A percentile compares a stretch with the other conserved stretches of the same genome.
Conservation (phyloP, 2,888 invertebrate species). For the Agelastica alni region DNA sequence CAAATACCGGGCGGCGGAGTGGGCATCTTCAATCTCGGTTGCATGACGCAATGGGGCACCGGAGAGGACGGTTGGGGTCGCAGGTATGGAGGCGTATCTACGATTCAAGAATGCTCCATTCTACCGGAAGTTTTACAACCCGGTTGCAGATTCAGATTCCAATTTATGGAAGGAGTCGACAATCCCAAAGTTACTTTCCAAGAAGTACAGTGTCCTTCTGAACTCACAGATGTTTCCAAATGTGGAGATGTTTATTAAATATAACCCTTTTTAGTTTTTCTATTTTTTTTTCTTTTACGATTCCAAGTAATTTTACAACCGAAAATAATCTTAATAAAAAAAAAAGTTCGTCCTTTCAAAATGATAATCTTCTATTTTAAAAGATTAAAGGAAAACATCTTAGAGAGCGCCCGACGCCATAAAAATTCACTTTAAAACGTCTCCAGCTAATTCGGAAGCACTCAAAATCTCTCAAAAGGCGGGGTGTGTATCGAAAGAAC, state of each 20-base stretch:
- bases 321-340: too few species aligned
- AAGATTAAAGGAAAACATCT: too few species aligned
- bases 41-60: constrained; percentile 29
- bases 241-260: constrained; percentile 19
- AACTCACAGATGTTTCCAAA: constrained; percentile 18
- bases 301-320: too few species aligned
- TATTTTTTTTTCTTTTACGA: too few species aligned
- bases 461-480: too few species aligned
- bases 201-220: constrained; percentile 30
- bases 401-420: too few species aligned
- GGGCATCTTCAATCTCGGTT: constrained; percentile 29
- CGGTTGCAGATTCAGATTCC: constrained; percentile 29
- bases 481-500: too few species aligned
- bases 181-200: constrained; percentile 29
- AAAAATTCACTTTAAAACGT: too few species aligned
- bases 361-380: too few species aligned
- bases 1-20: constrained; percentile 34
- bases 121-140: constrained; percentile 25
- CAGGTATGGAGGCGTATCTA: constrained; percentile 23
- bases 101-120: constrained; percentile 23
- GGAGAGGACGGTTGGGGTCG: constrained; percentile 26
- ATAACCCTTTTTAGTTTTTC: too few species aligned
- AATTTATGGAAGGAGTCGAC: constrained; percentile 28
- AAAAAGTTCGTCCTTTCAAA: too few species aligned
- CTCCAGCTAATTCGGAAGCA: too few species aligned